Evolutionary conservation across 2,888 invertebrate genomes (phyloP), one percentile per base, ranked within the genome.

Genomic region (Hyposoter dolosus): DNA sequence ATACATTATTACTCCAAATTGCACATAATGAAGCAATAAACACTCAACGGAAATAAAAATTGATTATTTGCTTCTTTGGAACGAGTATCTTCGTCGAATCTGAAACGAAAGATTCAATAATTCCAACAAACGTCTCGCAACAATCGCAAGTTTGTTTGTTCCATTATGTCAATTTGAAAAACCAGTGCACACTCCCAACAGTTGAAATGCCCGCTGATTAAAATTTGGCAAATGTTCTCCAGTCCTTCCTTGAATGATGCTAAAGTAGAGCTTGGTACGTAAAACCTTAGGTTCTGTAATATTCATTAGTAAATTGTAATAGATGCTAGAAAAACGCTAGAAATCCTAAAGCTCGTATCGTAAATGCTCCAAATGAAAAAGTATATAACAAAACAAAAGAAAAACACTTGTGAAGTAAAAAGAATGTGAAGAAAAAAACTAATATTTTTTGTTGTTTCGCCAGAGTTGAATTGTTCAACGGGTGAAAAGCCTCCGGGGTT

Each of bases 401-500:
- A 15, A 45, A 76, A 50, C 23, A 23, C 3, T 19, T 56, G 15
- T n/a, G 10, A 23, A 7, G 23, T 56, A 23, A 28, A 50, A 47
- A n/a, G 71, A 32, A 17, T 43, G 40, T 1, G 45, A 68, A 84
- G 32, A 15, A 56, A 78, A 60, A 23, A 66, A 76, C 7, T 6
- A 45, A 47, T 50, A 35, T 47, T 23, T 56, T 47, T n/a, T 50
- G 40, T n/a, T 60, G 9, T 78, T 65, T 78, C 28, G 17, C 47
- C 89, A 92, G 93, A 93, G 85, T 92, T 90, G 60, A 90, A 92
- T 72, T 93, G 91, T 81, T 68, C 79, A 65, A 89, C 92, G 74
- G 90, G 91, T 87, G 95, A 95, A 56, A 94, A 94, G 82, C 95
- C 96, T 83, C 95, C 95, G 66, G 96, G 96, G 66, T 93, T 97